A percentile compares a stretch with the other conserved stretches of the same genome.
Conservation (phyloP, 37 sponge, comb jelly and placozoan genomes). For the Dysidea cf. avara region DNA sequence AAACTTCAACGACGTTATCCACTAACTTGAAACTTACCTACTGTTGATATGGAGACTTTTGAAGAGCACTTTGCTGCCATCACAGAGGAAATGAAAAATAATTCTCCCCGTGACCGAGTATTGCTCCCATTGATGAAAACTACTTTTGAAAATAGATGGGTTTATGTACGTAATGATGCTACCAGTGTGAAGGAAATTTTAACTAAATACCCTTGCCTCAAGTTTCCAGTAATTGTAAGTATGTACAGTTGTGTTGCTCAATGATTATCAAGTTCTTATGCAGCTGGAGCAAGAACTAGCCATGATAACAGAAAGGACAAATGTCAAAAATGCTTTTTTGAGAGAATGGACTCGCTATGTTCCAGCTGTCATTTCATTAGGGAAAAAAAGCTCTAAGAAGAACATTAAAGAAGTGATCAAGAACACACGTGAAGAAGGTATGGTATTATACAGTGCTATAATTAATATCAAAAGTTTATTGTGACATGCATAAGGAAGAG, state of each 20-base stretch:
- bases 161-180: constrained; percentile 9
- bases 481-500: too few species aligned
- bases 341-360: too few species aligned
- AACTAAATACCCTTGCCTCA: constrained; percentile 13
- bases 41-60: constrained; percentile 21
- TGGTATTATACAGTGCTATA: too few species aligned
- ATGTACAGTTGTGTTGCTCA: background rate
- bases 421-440: too few species aligned
- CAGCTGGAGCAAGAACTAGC: constrained; percentile 39
- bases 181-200: background rate
- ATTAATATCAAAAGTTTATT: too few species aligned
- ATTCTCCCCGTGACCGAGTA: constrained; percentile 26
- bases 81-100: constrained; percentile 19
- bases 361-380: too few species aligned
- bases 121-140: constrained; percentile 43
- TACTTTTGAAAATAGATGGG: background rate
- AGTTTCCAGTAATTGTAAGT: constrained; percentile 24
- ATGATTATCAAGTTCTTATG: background rate
- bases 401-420: too few species aligned
- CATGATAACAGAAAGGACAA: too few species aligned
- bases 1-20: too few species aligned
- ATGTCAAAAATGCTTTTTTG: too few species aligned
- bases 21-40: background rate
- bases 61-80: constrained; percentile 8
- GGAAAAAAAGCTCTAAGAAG: constrained; percentile 1